Evolutionary conservation across 2,888 invertebrate genomes (phyloP).

Genomic region (Resseliella maxima): DNA sequence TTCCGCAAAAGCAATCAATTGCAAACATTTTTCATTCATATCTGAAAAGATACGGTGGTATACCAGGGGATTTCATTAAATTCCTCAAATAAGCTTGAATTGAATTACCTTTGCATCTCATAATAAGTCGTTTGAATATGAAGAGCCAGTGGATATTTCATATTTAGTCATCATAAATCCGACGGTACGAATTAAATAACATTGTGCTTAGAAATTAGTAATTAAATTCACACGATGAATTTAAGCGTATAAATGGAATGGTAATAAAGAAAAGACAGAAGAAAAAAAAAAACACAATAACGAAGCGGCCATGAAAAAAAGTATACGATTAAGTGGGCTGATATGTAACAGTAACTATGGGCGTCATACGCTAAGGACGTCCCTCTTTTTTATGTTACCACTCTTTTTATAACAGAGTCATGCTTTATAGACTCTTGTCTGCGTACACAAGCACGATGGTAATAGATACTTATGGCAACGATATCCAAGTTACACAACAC

Average conservation of each 20-base stretch:
- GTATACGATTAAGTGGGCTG: slow-evolving; percentile 1
- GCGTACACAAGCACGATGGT: neutral
- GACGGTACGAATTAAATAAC: neutral
- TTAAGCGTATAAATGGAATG: neutral
- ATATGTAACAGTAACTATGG: neutral
- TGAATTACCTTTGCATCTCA: too few relatives aligned
- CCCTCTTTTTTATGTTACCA: neutral
- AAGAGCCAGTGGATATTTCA: neutral
- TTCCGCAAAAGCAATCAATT: too few relatives aligned
- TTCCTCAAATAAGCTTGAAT: too few relatives aligned
- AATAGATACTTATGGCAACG: slow-evolving; percentile 6
- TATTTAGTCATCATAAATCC: neutral
- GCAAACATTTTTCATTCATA: too few relatives aligned
- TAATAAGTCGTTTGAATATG: too few relatives aligned
- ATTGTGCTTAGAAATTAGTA: neutral
- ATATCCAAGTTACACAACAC: neutral
- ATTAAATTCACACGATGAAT: neutral
- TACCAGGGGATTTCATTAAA: too few relatives aligned
- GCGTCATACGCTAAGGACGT: neutral
- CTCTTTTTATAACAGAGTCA: neutral
- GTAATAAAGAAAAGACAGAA: neutral
- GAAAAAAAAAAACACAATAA: too few relatives aligned
- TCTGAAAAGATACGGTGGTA: too few relatives aligned
- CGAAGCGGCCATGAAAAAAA: slow-evolving; percentile 3
- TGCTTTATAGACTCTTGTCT: neutral